These are phyloP conservation scores for Malacoctenus gilli DNA, from an alignment of 2,797 vertebrate genomes.

Conservation along the genomic window DNA sequence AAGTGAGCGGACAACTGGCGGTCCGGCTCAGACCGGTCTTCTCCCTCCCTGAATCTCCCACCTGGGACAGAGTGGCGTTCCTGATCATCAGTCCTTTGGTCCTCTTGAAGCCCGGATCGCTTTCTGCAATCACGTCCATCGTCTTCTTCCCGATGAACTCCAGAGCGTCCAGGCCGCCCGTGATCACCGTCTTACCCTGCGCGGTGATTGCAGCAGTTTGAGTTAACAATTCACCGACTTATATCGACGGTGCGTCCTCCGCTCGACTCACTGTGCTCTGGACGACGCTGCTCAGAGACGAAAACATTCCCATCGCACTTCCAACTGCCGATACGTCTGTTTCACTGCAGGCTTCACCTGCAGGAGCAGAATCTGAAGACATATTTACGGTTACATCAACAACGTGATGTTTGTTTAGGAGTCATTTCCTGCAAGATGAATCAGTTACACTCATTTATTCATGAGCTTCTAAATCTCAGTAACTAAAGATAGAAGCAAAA, in stretches of 20 bases:
- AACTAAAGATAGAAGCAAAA: too few species aligned
- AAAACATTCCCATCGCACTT: constrained; percentile 89
- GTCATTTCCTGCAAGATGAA: too few species aligned
- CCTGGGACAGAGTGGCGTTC: constrained; percentile 92
- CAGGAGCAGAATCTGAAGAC: neutral
- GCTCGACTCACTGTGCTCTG: constrained; percentile 90
- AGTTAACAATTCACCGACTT: neutral
- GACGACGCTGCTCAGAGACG: constrained; percentile 90
- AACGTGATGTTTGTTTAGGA: too few species aligned
- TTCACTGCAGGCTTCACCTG: constrained; percentile 46
- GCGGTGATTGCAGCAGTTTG: neutral
- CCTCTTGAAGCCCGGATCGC: constrained; percentile 96
- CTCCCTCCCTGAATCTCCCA: constrained; percentile 47
- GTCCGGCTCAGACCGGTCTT: neutral
- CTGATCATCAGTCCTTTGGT: constrained; percentile 93
- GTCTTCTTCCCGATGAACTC: constrained; percentile 99
- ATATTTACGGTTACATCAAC: neutral
- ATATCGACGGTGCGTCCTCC: too few species aligned
- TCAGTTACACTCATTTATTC: too few species aligned
- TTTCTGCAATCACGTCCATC: constrained; percentile 98
- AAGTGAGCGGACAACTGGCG: neutral
- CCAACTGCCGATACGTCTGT: constrained; percentile 68
- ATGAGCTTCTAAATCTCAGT: too few species aligned
- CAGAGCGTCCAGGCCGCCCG: constrained; percentile 93
- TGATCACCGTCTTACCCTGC: constrained; percentile 92